Base-by-base conservation (phyloP, 2,113 vertebrate species). In the Pyxicephalus adspersus region DNA sequence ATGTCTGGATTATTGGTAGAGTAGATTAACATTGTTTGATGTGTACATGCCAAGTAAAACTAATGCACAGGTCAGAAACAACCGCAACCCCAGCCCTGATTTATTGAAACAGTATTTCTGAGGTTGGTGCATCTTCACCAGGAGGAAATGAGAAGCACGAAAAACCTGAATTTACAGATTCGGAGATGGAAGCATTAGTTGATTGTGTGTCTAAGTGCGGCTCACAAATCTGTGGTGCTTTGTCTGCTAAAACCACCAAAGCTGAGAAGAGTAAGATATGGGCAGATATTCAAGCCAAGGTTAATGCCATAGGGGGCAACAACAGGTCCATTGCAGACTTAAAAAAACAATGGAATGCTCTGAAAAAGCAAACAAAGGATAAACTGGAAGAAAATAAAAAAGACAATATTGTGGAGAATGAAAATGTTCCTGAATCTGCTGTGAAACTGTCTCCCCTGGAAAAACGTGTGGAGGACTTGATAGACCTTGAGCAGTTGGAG, bases 211-310 rank as follows among this genome's bases (percentile, higher is more conserved):
- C 80, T 55, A 82, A 82, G 64, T 17, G 66, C 66, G 80, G 70
- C 5, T 52, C 60, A 75, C 51, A 75, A 20, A 3, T 82, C 57
- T 82, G 80, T 66, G 80, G 80, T 51, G 71, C 51, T 16, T 52
- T 75, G 28, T 74, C 70, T 66, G 60, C 80, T 9, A 82, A 82
- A 75, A 82, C 80, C 58, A 82, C 80, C 18, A 82, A 82, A 64
- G 29, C 70, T 58, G 80, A 82, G 63, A 82, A 82, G 64, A 82
- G 80, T 75, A 82, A 82, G 54, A 58, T 82, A 64, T 82, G 80
- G 80, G 80, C 71, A 75, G 80, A 82, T 22, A 82, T 82, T 22
- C 80, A 82, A 82, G 71, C 80, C 52, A 82, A 75, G 55, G 50
- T 82, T 19, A 82, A 82, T 58, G 52, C 80, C 34, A 64, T 26